These are phyloP conservation scores for Athripsodes cinereus DNA, from an alignment of 2,888 invertebrate genomes.

Conservation along the genomic window DNA sequence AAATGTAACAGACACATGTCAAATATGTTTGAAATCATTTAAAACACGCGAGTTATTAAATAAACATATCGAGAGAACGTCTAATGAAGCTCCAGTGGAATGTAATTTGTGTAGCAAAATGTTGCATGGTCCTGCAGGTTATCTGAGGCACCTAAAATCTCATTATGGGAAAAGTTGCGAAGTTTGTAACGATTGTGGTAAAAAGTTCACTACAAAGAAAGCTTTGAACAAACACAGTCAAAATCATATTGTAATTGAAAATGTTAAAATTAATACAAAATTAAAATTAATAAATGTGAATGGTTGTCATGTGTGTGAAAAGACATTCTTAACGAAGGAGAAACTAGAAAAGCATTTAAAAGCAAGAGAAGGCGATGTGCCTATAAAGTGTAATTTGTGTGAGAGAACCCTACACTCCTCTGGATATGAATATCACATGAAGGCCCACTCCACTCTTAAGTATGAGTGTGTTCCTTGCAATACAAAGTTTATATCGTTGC, in stretches of 20 bases:
- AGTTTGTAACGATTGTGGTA: background rate
- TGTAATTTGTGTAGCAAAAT: background rate
- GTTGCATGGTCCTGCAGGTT: background rate
- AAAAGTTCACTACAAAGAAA: background rate
- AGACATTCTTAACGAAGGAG: background rate
- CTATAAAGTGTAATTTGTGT: conserved; percentile 1
- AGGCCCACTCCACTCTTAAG: background rate
- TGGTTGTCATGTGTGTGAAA: background rate
- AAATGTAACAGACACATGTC: background rate
- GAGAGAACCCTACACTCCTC: background rate
- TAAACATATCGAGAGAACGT: background rate
- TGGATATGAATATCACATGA: background rate
- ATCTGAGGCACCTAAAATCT: background rate
- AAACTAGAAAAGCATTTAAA: background rate
- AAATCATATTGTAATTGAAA: background rate
- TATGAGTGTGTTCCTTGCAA: background rate
- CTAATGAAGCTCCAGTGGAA: background rate
- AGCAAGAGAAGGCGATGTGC: background rate
- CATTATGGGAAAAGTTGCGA: background rate
- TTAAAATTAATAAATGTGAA: background rate
- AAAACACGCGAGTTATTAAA: background rate
- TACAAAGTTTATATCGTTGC: background rate
- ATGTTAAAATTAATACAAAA: background rate
- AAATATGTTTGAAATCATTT: background rate
- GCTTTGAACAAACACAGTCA: background rate